A percentile compares a stretch with the other conserved stretches of the same genome.
phyloP scores from a whole-genome alignment of 2,888 invertebrate species.

The Andrena bicolor region DNA sequence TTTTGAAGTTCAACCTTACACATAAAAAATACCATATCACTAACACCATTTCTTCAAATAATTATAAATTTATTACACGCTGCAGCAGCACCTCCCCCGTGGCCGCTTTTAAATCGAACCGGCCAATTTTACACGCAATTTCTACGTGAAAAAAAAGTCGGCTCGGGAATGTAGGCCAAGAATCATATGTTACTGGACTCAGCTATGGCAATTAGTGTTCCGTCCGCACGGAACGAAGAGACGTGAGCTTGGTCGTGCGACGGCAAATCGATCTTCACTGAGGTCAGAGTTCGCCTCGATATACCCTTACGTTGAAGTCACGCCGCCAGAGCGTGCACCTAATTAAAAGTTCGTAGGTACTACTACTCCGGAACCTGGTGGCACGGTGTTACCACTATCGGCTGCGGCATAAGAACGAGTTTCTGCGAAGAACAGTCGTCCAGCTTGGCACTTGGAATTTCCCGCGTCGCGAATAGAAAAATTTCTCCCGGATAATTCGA shows the following conservation, averaged over 20 bases:
- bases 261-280: constrained; percentile 47
- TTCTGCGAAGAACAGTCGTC: constrained; percentile 43
- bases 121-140: neutral
- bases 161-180: neutral
- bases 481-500: constrained; percentile 37
- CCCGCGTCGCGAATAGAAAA: constrained; percentile 28
- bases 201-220: constrained; percentile 24
- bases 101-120: neutral
- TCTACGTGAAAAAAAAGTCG: neutral
- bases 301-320: constrained; percentile 50
- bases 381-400: constrained; percentile 49
- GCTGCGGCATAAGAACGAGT: constrained; percentile 50
- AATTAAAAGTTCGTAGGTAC: constrained; percentile 69
- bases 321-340: constrained; percentile 58
- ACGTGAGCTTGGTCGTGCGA: constrained; percentile 31
- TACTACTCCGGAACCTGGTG: constrained; percentile 37
- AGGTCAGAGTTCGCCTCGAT: constrained; percentile 53
- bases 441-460: constrained; percentile 34
- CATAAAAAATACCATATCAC: too few relatives aligned
- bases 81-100: neutral
- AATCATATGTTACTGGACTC: constrained; percentile 13
- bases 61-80: neutral
- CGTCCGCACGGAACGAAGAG: constrained; percentile 28
- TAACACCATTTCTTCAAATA: too few relatives aligned
- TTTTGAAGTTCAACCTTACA: too few relatives aligned